Evolutionary conservation across 2,113 vertebrate genomes (phyloP).

Genomic region (Spea multiplicata): DNA sequence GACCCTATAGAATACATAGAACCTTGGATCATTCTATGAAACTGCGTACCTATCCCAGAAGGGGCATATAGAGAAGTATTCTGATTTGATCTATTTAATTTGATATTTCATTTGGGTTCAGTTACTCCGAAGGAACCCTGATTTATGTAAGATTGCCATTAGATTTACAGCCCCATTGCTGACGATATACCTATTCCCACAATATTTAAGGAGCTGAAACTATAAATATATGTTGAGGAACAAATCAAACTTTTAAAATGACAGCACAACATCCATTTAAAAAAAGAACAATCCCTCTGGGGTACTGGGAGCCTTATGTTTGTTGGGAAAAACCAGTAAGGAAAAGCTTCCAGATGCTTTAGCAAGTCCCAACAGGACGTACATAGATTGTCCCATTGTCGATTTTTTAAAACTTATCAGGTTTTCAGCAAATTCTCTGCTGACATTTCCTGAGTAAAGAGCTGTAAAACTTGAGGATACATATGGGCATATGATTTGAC

Average conservation of each 20-base stretch:
- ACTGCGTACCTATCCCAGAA: no score
- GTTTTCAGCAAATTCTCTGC: slow-evolving; percentile 34
- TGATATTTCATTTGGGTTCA: not conserved
- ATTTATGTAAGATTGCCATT: not conserved
- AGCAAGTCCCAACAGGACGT: slow-evolving; percentile 24
- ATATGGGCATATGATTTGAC: not conserved
- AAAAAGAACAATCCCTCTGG: slow-evolving; percentile 21
- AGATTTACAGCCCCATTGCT: not conserved
- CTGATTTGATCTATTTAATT: not conserved
- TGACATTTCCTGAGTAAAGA: slow-evolving; percentile 23
- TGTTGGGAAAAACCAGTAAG: slow-evolving; percentile 29
- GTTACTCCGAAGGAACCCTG: not conserved
- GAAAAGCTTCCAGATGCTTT: slow-evolving; percentile 41
- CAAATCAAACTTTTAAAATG: not conserved
- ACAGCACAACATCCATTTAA: not conserved
- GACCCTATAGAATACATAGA: no score
- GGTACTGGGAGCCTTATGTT: slow-evolving; percentile 25
- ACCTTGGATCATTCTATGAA: no score
- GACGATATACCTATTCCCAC: not conserved
- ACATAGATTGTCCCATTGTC: slow-evolving; percentile 23
- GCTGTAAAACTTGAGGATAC: not conserved
- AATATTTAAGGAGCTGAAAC: not conserved
- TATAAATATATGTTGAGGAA: not conserved
- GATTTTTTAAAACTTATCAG: slow-evolving; percentile 9
- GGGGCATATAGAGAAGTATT: no score